Evolutionary conservation across 2,113 vertebrate genomes (phyloP).

Genomic region (Vidua macroura): DNA sequence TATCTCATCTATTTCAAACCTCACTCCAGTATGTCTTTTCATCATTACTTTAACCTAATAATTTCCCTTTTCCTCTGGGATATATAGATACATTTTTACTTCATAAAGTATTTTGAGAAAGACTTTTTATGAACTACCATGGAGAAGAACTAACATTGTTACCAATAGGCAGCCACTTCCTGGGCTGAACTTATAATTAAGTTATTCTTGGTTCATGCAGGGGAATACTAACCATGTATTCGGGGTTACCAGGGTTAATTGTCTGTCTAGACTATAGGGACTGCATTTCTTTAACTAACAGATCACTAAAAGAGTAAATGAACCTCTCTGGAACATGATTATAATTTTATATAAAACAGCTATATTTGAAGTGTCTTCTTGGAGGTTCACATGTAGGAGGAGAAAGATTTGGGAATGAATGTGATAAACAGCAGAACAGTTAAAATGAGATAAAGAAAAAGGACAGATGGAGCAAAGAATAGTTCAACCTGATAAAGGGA

Average conservation of each 20-base stretch:
- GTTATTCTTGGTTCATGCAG: background rate
- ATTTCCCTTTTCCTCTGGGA: background rate
- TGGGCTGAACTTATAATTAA: constrained; percentile 31
- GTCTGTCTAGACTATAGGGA: background rate
- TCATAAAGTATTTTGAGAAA: background rate
- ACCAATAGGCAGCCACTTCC: background rate
- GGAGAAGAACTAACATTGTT: background rate
- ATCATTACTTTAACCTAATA: constrained; percentile 9
- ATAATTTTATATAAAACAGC: background rate
- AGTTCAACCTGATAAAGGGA: background rate
- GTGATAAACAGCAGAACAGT: background rate
- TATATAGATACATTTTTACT: background rate
- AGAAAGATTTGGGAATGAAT: background rate
- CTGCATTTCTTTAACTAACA: background rate
- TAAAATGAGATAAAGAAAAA: background rate
- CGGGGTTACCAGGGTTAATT: constrained; percentile 43
- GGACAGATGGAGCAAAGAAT: background rate
- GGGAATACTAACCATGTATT: background rate
- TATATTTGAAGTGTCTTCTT: background rate
- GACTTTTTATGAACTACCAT: background rate
- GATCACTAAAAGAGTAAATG: background rate
- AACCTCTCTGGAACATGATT: background rate
- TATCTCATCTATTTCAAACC: background rate
- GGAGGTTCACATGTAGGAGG: background rate
- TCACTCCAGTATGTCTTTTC: background rate